Conservation (phyloP, 2,888 invertebrate species). For the Onthophagus sagittarius region DNA sequence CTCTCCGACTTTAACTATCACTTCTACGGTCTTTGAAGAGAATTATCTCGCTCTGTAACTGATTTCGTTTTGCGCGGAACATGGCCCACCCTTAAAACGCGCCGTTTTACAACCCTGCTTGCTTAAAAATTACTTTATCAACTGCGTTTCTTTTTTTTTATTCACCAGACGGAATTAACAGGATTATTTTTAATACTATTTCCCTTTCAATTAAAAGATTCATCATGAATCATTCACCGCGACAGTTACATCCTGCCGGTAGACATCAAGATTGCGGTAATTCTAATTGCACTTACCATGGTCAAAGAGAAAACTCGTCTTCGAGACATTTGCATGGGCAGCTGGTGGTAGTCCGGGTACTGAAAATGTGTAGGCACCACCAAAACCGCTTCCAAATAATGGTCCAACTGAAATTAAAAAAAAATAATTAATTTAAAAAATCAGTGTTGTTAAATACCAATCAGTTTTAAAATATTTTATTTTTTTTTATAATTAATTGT, state of each 20-base stretch:
- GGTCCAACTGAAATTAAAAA: conserved; percentile 48
- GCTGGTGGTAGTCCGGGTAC: conserved; percentile 44
- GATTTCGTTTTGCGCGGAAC: neutral
- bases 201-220: neutral
- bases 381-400: conserved; percentile 45
- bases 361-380: conserved; percentile 46
- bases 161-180: neutral
- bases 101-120: neutral
- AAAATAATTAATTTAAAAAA: neutral
- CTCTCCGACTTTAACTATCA: conserved; percentile 7
- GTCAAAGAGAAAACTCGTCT: conserved; percentile 48
- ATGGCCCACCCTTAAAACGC: neutral
- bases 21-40: neutral
- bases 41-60: conserved; percentile 1
- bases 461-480: too few species aligned
- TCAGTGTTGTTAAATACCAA: too few species aligned
- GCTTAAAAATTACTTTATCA: neutral
- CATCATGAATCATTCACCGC: too few species aligned
- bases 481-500: too few species aligned
- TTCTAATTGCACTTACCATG: conserved; percentile 40
- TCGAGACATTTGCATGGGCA: conserved; percentile 43
- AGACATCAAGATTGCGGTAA: too few species aligned
- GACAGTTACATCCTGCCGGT: too few species aligned
- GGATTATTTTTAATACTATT: neutral
- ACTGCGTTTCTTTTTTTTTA: neutral